A percentile compares a stretch with the other conserved stretches of the same genome.
phyloP scores from a whole-genome alignment of 2,113 vertebrate species.

The Rhynchopsitta pachyrhyncha region DNA sequence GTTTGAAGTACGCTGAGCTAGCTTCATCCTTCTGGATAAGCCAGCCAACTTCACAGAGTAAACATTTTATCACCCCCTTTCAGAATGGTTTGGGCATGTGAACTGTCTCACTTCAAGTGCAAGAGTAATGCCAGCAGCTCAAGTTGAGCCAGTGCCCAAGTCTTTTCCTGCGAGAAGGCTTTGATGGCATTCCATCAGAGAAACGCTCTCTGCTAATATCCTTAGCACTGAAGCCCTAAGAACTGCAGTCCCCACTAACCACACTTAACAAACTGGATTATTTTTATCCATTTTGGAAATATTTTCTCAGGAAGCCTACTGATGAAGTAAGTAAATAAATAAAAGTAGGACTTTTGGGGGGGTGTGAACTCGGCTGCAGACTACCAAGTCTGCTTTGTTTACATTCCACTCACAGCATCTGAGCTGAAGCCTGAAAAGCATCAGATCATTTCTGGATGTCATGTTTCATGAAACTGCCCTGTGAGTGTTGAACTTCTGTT shows the following conservation, averaged over 20 bases:
- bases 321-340: not conserved
- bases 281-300: not conserved
- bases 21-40: not conserved
- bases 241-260: not conserved
- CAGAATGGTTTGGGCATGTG: not conserved
- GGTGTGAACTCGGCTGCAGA: not conserved
- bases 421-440: not conserved
- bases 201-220: not conserved
- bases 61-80: slow-evolving; percentile 5
- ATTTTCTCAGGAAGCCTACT: not conserved
- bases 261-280: not conserved
- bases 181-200: not conserved
- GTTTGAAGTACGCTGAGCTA: not conserved
- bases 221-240: not conserved
- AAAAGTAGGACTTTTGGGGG: not conserved
- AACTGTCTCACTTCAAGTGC: not conserved
- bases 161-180: not conserved
- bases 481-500: not conserved
- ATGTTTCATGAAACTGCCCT: not conserved
- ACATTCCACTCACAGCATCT: not conserved
- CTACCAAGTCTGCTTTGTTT: not conserved
- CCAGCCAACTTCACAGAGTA: not conserved
- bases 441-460: not conserved
- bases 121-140: not conserved
- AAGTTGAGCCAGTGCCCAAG: not conserved